Conservation (phyloP, 2,797 vertebrate genomes). For the Hippopotamyrus pictus region DNA sequence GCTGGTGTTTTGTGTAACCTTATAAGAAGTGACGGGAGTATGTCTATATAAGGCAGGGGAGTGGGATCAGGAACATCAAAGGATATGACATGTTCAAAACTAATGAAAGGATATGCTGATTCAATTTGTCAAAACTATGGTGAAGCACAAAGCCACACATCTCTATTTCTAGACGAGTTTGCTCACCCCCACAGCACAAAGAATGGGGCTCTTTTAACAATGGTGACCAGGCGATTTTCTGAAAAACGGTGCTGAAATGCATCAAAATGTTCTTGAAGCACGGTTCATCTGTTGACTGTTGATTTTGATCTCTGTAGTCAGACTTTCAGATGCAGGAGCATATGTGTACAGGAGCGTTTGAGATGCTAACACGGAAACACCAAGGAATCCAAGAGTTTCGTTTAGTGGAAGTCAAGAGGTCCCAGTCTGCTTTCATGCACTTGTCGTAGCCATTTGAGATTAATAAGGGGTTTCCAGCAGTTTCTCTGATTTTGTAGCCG, state of each 20-base stretch:
- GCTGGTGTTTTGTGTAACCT: background rate
- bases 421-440: background rate
- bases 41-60: background rate
- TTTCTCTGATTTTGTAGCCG: background rate
- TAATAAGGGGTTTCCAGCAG: background rate
- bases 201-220: background rate
- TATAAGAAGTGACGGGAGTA: background rate
- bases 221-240: background rate
- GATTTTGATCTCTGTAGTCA: background rate
- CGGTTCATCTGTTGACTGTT: background rate
- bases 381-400: background rate
- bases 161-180: background rate
- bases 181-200: background rate
- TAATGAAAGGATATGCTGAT: background rate
- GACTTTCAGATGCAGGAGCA: background rate
- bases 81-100: background rate
- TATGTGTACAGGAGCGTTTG: background rate
- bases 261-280: background rate
- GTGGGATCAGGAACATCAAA: background rate
- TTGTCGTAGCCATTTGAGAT: background rate
- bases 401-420: background rate
- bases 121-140: background rate
- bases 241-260: background rate
- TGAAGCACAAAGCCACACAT: background rate
- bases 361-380: background rate